Conservation (phyloP, 1,140 invertebrate genomes). For the Pogonus chalceus region DNA sequence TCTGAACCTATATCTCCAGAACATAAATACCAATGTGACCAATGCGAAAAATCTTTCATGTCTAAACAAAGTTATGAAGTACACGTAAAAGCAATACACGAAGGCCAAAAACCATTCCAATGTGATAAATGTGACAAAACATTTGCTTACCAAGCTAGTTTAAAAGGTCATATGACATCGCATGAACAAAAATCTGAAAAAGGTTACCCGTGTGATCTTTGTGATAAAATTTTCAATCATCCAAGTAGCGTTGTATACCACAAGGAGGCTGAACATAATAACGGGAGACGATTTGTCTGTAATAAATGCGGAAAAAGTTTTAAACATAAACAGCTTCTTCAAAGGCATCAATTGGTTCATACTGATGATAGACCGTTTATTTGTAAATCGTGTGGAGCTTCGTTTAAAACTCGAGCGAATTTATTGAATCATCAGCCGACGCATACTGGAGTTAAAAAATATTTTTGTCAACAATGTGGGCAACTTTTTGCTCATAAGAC, state of each 20-base stretch:
- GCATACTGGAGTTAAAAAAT: constrained; percentile 61
- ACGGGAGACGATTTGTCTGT: constrained; percentile 53
- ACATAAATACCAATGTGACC: constrained; percentile 37
- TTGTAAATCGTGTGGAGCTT: constrained; percentile 50
- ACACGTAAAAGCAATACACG: constrained; percentile 46
- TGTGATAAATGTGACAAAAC: constrained; percentile 45
- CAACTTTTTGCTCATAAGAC: constrained; percentile 66
- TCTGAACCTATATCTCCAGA: constrained; percentile 4
- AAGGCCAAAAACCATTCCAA: constrained; percentile 40
- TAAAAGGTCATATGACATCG: constrained; percentile 44
- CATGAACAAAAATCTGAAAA: constrained; percentile 41
- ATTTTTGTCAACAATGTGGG: constrained; percentile 63
- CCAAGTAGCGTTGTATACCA: constrained; percentile 59
- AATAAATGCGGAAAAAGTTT: constrained; percentile 59
- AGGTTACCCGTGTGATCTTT: constrained; percentile 53
- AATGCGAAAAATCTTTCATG: constrained; percentile 46
- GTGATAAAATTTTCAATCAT: constrained; percentile 55
- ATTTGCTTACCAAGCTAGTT: constrained; percentile 45
- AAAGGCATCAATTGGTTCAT: constrained; percentile 60
- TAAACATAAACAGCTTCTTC: constrained; percentile 57
- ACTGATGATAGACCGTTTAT: constrained; percentile 49
- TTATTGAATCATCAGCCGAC: constrained; percentile 56
- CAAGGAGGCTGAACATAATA: constrained; percentile 56
- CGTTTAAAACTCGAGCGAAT: constrained; percentile 63
- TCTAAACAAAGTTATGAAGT: constrained; percentile 45